Evolutionary conservation across 2,888 invertebrate species (phyloP).

Genomic region (Andrena chrysosceles): DNA sequence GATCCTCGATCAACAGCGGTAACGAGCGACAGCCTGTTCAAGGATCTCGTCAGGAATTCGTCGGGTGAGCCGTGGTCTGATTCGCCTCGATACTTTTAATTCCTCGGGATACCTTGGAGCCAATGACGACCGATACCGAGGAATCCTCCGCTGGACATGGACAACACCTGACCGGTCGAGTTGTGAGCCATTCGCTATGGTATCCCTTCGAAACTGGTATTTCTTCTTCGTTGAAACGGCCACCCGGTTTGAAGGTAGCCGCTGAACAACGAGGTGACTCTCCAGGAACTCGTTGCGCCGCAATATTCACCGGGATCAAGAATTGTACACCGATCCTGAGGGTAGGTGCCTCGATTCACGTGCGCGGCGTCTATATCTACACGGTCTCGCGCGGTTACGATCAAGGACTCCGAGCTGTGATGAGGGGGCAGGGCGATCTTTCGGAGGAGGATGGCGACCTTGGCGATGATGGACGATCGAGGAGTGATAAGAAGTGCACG

Average conservation of each 20-base stretch:
- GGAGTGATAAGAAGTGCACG: constrained; percentile 51
- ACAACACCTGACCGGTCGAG: constrained; percentile 27
- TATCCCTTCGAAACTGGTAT: not conserved
- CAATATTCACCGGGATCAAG: not conserved
- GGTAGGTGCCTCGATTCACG: constrained; percentile 15
- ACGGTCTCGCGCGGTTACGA: constrained; percentile 5
- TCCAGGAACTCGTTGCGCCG: constrained; percentile 6
- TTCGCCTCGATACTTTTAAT: constrained; percentile 11
- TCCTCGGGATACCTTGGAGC: constrained; percentile 54
- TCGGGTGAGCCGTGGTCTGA: constrained; percentile 21
- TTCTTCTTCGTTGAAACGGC: not conserved
- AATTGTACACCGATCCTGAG: not conserved
- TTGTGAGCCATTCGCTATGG: constrained; percentile 48
- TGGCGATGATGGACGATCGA: constrained; percentile 5
- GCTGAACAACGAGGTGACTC: constrained; percentile 59
- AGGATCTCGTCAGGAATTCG: not conserved
- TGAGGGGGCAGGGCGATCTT: not conserved
- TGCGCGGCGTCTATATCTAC: constrained; percentile 1
- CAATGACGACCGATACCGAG: constrained; percentile 43
- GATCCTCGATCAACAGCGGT: constrained; percentile 21
- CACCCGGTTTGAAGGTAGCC: not conserved
- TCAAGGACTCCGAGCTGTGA: not conserved
- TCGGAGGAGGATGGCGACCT: not conserved
- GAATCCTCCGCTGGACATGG: constrained; percentile 21
- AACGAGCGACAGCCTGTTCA: not conserved